Conservation (phyloP, 2,888 invertebrate species). For the Leucoma salicis region DNA sequence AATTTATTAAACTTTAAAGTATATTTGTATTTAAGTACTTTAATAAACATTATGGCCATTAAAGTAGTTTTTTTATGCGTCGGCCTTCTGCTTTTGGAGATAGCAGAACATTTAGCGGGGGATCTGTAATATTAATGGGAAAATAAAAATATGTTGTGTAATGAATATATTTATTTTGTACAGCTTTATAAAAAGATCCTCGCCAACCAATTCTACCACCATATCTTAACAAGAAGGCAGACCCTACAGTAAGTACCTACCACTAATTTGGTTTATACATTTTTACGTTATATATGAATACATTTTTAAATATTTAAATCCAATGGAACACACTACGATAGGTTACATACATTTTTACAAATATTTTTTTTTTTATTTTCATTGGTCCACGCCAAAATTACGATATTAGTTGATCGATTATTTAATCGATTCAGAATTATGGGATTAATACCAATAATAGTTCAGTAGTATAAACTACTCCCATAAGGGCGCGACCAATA, state of each 20-base stretch:
- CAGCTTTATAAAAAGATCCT: neutral
- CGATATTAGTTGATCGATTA: no score
- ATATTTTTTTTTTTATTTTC: conserved; percentile 11
- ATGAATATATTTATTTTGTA: no score
- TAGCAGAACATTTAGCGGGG: no score
- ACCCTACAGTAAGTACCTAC: neutral
- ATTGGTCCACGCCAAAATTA: conserved; percentile 46
- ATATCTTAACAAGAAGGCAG: neutral
- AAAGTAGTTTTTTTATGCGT: neutral
- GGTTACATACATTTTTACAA: conserved; percentile 25
- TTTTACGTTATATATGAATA: neutral
- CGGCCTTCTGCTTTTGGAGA: no score
- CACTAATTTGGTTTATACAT: neutral
- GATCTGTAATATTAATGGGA: no score
- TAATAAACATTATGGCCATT: neutral
- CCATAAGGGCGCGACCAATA: conserved; percentile 35
- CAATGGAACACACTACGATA: conserved; percentile 25
- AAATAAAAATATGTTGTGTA: no score
- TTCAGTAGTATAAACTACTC: conserved; percentile 18
- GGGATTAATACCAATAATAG: conserved; percentile 14
- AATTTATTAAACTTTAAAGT: conserved; percentile 11
- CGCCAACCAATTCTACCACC: neutral
- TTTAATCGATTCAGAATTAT: conserved; percentile 15
- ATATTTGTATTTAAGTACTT: conserved; percentile 4
- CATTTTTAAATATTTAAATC: no score